phyloP scores from a whole-genome alignment of 2,113 vertebrate genomes.

The Phyllostomus discolor region DNA sequence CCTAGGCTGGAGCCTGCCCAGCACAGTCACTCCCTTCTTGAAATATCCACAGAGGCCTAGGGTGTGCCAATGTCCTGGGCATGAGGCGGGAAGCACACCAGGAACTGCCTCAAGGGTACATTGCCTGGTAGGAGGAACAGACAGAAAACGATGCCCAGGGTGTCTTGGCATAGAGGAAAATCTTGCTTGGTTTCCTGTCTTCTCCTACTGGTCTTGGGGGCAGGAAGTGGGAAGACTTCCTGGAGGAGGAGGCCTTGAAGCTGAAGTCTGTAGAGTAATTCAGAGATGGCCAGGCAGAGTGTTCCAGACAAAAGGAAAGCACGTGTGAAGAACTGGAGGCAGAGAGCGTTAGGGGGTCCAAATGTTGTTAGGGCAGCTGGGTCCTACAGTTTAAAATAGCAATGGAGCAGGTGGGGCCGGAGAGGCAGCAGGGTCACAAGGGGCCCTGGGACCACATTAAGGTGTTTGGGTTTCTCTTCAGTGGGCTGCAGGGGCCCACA shows the following conservation, averaged over 20 bases:
- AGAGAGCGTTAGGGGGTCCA: neutral
- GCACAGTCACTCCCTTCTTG: neutral
- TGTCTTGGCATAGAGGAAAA: neutral
- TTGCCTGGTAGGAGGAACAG: neutral
- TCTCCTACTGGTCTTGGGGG: too few species aligned
- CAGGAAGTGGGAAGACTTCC: neutral
- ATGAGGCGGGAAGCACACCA: neutral
- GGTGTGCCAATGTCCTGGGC: neutral
- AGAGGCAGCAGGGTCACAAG: neutral
- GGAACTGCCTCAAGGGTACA: neutral
- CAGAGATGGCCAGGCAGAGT: neutral
- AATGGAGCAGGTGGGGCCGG: neutral
- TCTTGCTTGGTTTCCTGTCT: neutral
- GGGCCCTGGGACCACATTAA: accelerated
- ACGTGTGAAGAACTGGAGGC: neutral
- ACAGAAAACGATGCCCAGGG: neutral
- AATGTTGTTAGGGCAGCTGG: neutral
- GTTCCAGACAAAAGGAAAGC: neutral
- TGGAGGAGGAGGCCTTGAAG: neutral
- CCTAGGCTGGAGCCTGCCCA: neutral
- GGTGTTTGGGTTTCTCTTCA: neutral
- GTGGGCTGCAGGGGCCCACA: neutral
- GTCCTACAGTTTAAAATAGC: neutral
- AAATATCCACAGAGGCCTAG: neutral
- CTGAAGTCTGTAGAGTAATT: neutral